Evolutionary conservation across 1,140 invertebrate genomes (phyloP).

Genomic region (Ridgeia piscesae): DNA sequence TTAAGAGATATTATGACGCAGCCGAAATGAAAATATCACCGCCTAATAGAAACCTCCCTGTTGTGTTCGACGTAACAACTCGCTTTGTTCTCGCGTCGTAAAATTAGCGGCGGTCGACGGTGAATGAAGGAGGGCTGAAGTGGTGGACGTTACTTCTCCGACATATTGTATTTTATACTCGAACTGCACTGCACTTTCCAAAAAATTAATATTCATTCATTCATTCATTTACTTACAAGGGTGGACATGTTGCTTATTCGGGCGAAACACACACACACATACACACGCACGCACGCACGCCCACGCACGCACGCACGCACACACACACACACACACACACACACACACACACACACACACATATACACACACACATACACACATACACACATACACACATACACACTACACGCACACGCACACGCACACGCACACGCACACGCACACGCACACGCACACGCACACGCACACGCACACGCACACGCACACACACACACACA

Average conservation of each 20-base stretch:
- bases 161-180: neutral
- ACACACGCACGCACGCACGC: too few relatives aligned
- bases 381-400: neutral
- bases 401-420: neutral
- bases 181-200: too few relatives aligned
- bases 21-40: neutral
- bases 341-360: too few relatives aligned
- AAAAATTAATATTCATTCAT: too few relatives aligned
- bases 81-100: neutral
- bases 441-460: neutral
- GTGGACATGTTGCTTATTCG: neutral
- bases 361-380: neutral
- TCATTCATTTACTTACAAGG: too few relatives aligned
- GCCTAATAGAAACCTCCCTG: neutral
- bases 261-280: neutral
- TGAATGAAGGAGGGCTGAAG: neutral
- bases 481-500: neutral
- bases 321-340: too few relatives aligned
- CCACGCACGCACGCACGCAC: too few relatives aligned
- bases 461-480: neutral
- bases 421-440: neutral
- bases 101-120: neutral
- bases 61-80: neutral
- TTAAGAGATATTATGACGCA: conserved; percentile 6
- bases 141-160: neutral